A percentile compares a stretch with the other conserved stretches of the same genome.
phyloP scores from a whole-genome alignment of 2,888 invertebrate species.

The Sphinx pinastri region DNA sequence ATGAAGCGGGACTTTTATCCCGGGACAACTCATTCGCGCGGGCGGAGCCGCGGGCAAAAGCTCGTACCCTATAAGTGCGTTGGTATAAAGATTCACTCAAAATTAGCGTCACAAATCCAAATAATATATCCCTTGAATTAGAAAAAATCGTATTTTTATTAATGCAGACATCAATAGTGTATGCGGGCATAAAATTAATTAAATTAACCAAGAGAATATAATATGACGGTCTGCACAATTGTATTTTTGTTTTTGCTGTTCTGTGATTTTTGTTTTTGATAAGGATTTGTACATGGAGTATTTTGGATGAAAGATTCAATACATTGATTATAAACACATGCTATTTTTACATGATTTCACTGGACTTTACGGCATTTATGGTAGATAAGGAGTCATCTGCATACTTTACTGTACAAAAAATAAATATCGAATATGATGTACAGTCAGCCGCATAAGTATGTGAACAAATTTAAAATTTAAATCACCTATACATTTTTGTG shows the following conservation, averaged over 20 bases:
- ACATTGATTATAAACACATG: not conserved
- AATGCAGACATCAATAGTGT: constrained; percentile 36
- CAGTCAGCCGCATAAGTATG: too few relatives aligned
- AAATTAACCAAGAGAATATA: constrained; percentile 36
- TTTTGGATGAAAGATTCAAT: not conserved
- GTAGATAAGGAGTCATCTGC: too few relatives aligned
- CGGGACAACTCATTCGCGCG: too few relatives aligned
- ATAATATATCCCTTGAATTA: not conserved
- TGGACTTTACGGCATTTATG: not conserved
- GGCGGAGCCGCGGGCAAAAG: too few relatives aligned
- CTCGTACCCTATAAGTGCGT: too few relatives aligned
- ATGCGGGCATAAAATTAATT: constrained; percentile 51
- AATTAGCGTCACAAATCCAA: not conserved
- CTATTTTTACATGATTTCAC: not conserved
- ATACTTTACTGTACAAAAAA: not conserved
- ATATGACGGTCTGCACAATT: not conserved
- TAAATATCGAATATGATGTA: too few relatives aligned
- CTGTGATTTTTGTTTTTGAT: constrained; percentile 3
- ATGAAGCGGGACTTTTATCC: too few relatives aligned
- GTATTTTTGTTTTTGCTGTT: not conserved
- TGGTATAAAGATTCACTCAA: not conserved
- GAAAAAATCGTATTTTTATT: constrained; percentile 27
- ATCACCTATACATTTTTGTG: too few relatives aligned
- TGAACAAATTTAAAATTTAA: too few relatives aligned
- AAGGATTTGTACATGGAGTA: not conserved